A percentile compares a stretch with the other conserved stretches of the same genome.
Evolutionary conservation across 2,888 invertebrate genomes (phyloP).

Genomic region (Latheticus oryzae): DNA sequence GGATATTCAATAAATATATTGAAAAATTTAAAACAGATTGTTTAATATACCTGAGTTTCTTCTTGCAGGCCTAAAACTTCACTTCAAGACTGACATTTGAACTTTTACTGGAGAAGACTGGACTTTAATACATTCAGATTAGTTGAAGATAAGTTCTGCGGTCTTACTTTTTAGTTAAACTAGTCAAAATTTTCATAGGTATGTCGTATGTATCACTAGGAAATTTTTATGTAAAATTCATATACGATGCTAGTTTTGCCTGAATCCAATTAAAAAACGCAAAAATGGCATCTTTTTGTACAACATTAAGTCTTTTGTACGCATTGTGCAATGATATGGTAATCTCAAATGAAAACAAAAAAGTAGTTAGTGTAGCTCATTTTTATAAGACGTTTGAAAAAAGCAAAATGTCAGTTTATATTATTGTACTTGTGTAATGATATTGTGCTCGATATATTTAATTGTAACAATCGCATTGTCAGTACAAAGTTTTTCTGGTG

Average conservation of each 20-base stretch:
- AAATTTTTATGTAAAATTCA: constrained; percentile 13
- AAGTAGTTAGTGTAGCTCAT: constrained; percentile 40
- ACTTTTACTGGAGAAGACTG: constrained; percentile 66
- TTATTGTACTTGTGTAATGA: constrained; percentile 44
- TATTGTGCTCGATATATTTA: constrained; percentile 41
- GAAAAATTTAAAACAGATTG: constrained; percentile 57
- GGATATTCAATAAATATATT: constrained; percentile 59
- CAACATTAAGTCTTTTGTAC: constrained; percentile 16
- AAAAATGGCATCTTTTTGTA: constrained; percentile 7
- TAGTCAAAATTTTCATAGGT: constrained; percentile 45
- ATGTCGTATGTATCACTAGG: constrained; percentile 33
- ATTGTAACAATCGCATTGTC: constrained; percentile 43
- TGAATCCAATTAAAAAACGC: too few species aligned
- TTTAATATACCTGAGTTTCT: constrained; percentile 63
- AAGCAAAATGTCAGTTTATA: constrained; percentile 38
- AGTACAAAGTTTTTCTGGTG: constrained; percentile 46
- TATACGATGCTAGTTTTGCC: constrained; percentile 33
- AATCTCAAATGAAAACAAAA: too few species aligned
- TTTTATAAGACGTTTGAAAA: constrained; percentile 39
- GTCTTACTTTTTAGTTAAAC: constrained; percentile 62
- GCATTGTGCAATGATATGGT: constrained; percentile 38
- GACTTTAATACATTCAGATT: constrained; percentile 66
- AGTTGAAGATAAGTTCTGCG: constrained; percentile 66
- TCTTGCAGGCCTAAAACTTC: constrained; percentile 65
- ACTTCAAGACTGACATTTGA: constrained; percentile 66